Percentiles rank a stretch among this genome's conserved stretches.
phyloP scores from a whole-genome alignment of 35 echinoderm and acorn worm species.

The Lytechinus pictus region DNA sequence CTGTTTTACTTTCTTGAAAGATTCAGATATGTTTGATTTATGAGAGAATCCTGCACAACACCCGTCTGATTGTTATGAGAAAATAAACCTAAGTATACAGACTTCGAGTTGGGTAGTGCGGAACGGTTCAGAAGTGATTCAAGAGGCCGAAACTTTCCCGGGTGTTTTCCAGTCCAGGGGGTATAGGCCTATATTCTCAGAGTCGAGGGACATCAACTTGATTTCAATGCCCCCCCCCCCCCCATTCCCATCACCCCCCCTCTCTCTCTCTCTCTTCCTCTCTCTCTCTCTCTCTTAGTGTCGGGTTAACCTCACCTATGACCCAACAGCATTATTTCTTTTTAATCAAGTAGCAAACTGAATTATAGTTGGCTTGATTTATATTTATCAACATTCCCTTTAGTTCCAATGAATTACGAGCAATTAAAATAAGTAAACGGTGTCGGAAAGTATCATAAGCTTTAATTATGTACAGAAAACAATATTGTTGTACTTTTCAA shows the following conservation, averaged over 20 bases:
- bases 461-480: background rate
- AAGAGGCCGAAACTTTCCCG: background rate
- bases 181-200: background rate
- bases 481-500: background rate
- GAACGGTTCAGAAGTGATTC: background rate
- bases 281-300: background rate
- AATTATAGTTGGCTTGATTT: background rate
- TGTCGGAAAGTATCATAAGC: no score
- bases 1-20: background rate
- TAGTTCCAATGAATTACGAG: background rate
- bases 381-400: background rate
- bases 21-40: background rate
- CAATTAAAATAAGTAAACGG: background rate
- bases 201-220: background rate
- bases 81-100: constrained; percentile 31
- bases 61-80: background rate
- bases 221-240: no score
- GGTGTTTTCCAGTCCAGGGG: background rate
- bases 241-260: background rate
- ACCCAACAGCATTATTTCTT: background rate
- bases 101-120: background rate
- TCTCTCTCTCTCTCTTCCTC: background rate
- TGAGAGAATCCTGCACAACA: background rate
- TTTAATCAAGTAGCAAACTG: background rate
- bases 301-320: background rate